Conservation (phyloP, 2,797 vertebrate species). For the Momotus momota region DNA sequence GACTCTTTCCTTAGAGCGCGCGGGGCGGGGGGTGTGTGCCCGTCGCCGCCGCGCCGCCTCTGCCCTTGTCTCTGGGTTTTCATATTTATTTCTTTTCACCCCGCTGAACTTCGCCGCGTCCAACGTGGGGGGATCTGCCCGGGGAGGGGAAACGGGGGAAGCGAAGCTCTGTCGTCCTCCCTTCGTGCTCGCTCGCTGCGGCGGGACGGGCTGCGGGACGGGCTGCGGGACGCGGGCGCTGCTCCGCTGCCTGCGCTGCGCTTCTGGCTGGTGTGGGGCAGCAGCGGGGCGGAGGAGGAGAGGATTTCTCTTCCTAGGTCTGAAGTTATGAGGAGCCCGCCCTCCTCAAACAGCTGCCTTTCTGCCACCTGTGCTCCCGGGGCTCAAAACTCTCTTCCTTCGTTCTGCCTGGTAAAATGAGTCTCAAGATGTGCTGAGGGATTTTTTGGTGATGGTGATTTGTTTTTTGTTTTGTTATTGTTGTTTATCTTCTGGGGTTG, state of each 20-base stretch:
- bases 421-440: neutral
- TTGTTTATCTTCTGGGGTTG: neutral
- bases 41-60: neutral
- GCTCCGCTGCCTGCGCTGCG: neutral
- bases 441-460: too few species aligned
- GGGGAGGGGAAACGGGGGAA: neutral
- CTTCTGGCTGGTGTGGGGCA: neutral
- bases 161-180: too few species aligned
- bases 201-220: neutral
- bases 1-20: neutral
- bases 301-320: accelerated
- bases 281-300: neutral
- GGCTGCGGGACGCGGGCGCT: too few species aligned
- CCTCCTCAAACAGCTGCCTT: too few species aligned
- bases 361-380: neutral
- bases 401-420: neutral
- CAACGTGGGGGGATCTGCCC: neutral
- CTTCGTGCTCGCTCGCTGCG: neutral
- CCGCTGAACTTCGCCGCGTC: neutral
- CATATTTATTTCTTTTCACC: neutral
- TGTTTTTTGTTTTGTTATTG: neutral
- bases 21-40: neutral
- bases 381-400: neutral
- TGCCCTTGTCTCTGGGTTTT: neutral
- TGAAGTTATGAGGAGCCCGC: accelerated